Base-by-base conservation (phyloP, 64 coral and sea anemone genomes). In the Stylophora pistillata region DNA sequence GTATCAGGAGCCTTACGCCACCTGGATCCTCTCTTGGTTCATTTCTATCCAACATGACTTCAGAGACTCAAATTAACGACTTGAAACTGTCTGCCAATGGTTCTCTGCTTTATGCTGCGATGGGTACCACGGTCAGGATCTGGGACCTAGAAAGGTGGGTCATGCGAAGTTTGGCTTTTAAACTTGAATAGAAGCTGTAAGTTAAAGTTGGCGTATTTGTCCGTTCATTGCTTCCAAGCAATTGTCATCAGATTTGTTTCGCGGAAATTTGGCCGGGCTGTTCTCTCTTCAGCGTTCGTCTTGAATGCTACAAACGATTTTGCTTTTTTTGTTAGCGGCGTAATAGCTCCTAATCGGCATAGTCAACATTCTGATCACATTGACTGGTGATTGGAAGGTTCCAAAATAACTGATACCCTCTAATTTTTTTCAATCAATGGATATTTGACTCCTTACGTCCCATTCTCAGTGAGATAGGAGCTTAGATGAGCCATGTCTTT, bases 121-220 rank as follows among this genome's bases (percentile, higher is more conserved):
- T 92, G 59, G 96, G 93, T 3, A 95, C 88, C 59, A 98, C 90
- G 37, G 96, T 95, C 23, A 86, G 93, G 58, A 92, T 98, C 55
- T 98, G 96, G 96, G 96, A 98, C 73, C 77, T 98, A n/a, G 92
- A 98, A 23, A 95, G 79, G 96, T 95, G 47, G 89, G 96, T 87
- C 55, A n/a, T 12, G 10, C 2, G 17, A 30, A 13, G 14, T 26
- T 25, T 74, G 29, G 13, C 3, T 20, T 10, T 30, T 37, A 17
- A 33, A 75, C 14, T 10, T 76, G 17, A 76, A 76, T 5, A 12
- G 11, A 47, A 47, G 37, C 37, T 47, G 37, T 47, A 4, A 47
- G 37, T 47, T 47, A 4, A 47, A 7, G 7, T 47, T 3, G 7
- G 7, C 3, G 3, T 47, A 4, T 47, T 47, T 47, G 37, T 47